Conservation (phyloP, 2,797 vertebrate species). For the Hybognathus amarus region DNA sequence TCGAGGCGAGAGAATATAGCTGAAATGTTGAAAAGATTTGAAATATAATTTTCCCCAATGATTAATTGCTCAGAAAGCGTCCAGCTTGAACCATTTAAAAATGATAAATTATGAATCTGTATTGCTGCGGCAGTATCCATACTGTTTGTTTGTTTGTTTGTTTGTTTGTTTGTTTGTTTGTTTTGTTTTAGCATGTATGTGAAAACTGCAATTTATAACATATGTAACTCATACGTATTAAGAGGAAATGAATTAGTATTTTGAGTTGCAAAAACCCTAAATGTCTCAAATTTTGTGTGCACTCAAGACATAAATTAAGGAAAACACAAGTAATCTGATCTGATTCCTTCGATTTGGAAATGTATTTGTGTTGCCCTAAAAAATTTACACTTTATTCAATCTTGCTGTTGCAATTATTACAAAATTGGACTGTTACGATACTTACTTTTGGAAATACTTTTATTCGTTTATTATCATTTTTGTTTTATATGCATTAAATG, state of each 20-base stretch:
- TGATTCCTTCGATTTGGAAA: background rate
- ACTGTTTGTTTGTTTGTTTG: slow-evolving; percentile 70
- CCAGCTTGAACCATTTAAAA: slow-evolving; percentile 77
- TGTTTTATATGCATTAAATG: background rate
- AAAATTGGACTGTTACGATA: too few species aligned
- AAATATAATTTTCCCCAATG: slow-evolving; percentile 74
- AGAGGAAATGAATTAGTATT: slow-evolving; percentile 41
- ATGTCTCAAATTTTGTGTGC: background rate
- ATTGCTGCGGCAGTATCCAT: slow-evolving; percentile 78
- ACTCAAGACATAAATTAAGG: background rate
- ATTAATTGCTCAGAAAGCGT: slow-evolving; percentile 79
- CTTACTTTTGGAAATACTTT: background rate
- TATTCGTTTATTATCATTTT: background rate
- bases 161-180: too few species aligned
- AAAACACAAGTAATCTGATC: background rate
- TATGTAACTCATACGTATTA: slow-evolving; percentile 61
- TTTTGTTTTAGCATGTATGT: slow-evolving; percentile 69
- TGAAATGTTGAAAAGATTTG: slow-evolving; percentile 73
- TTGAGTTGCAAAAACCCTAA: background rate
- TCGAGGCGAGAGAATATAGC: slow-evolving; percentile 76
- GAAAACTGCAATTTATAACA: slow-evolving; percentile 71
- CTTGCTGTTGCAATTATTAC: background rate
- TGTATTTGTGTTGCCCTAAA: background rate
- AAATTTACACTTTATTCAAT: background rate
- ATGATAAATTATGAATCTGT: slow-evolving; percentile 79